Percentiles rank a stretch among this genome's conserved stretches.
These are phyloP conservation scores for Oreochromis grahami DNA, from an alignment of 2,797 vertebrate species.

Conservation along the genomic window DNA sequence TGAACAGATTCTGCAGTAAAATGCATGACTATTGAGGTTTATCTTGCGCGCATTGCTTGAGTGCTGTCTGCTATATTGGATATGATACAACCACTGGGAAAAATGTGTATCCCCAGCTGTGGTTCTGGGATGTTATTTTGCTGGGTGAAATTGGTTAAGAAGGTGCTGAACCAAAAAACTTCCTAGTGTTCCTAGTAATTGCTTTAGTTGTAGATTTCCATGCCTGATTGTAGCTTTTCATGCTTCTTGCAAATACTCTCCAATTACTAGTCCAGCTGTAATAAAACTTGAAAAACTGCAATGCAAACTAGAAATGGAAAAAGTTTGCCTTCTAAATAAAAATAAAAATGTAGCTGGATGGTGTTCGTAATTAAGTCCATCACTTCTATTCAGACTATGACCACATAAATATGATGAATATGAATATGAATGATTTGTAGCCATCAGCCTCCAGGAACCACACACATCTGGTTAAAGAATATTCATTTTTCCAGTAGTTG, in stretches of 20 bases:
- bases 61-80: neutral
- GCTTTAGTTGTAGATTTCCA: neutral
- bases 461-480: neutral
- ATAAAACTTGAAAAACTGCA: neutral
- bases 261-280: neutral
- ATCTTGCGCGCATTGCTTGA: neutral
- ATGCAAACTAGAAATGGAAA: neutral
- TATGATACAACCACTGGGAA: neutral
- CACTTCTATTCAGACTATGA: neutral
- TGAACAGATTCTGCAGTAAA: neutral
- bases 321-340: neutral
- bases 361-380: neutral
- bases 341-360: neutral
- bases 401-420: neutral
- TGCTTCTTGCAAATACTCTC: neutral
- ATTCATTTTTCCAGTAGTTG: neutral
- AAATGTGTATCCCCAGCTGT: neutral
- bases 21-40: neutral
- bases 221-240: neutral
- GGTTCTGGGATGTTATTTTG: neutral
- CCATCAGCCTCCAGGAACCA: neutral
- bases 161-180: neutral
- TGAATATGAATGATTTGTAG: neutral
- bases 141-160: neutral
- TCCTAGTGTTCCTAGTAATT: neutral